A percentile compares a stretch with the other conserved stretches of the same genome.
Conservation (phyloP, 2,113 vertebrate genomes). For the Pedionomus torquatus region DNA sequence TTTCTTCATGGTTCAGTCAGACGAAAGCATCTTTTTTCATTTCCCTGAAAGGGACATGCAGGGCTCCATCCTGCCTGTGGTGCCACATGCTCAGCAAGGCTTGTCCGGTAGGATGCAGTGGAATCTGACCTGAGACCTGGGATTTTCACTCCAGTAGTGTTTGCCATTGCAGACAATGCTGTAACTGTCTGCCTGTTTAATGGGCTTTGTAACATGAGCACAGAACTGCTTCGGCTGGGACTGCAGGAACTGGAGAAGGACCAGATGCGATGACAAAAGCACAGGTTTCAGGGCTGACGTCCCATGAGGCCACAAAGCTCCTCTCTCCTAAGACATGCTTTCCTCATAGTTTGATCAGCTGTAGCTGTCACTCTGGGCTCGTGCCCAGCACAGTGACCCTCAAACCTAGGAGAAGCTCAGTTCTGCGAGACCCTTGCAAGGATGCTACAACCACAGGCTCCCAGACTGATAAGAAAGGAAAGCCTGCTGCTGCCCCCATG, state of each 20-base stretch:
- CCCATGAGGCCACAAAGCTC: not conserved
- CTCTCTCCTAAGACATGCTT: not conserved
- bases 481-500: constrained; percentile 53
- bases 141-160: not conserved
- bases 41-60: not conserved
- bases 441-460: not conserved
- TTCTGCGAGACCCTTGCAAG: not conserved
- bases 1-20: not conserved
- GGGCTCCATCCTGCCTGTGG: not conserved
- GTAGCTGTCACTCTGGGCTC: not conserved
- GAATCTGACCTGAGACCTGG: not conserved
- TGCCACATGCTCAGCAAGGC: not conserved
- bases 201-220: not conserved
- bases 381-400: not conserved
- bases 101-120: not conserved
- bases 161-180: not conserved
- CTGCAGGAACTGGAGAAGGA: not conserved
- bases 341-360: not conserved
- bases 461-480: not conserved
- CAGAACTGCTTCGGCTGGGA: not conserved
- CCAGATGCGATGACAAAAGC: not conserved
- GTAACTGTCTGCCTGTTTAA: not conserved
- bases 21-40: not conserved
- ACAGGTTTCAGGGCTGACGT: not conserved
- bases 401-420: not conserved